Percentiles rank a stretch among this genome's conserved stretches.
Evolutionary conservation across 2,888 invertebrate genomes (phyloP).

Genomic region (Congeria kusceri): DNA sequence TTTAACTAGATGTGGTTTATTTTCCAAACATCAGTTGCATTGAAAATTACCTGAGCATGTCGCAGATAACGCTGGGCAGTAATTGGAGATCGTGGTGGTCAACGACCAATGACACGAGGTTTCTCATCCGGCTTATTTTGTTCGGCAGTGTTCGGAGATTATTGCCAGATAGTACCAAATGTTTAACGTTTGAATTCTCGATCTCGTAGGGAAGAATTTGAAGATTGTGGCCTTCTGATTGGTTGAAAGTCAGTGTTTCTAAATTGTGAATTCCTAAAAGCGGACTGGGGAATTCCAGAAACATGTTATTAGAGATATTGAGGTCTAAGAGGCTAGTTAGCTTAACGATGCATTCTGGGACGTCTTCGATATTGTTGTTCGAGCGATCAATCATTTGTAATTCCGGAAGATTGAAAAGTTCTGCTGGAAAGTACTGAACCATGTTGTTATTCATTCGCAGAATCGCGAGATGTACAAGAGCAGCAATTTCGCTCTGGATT

Average conservation of each 20-base stretch:
- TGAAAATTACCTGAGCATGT: conserved; percentile 56
- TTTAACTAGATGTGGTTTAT: no score
- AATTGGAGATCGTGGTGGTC: conserved; percentile 76
- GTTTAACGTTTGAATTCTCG: conserved; percentile 70
- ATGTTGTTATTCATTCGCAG: conserved; percentile 74
- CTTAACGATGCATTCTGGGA: conserved; percentile 91
- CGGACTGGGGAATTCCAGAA: conserved; percentile 80
- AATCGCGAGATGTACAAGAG: conserved; percentile 70
- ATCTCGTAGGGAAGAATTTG: conserved; percentile 78
- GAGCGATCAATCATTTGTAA: conserved; percentile 76
- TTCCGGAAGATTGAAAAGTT: conserved; percentile 70
- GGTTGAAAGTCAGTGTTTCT: conserved; percentile 77
- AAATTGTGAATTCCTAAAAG: conserved; percentile 78
- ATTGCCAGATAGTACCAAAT: conserved; percentile 80
- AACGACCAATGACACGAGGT: conserved; percentile 75
- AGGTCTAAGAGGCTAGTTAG: conserved; percentile 85
- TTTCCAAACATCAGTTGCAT: no score
- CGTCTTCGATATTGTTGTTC: conserved; percentile 71
- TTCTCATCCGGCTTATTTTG: conserved; percentile 75
- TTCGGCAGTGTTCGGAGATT: conserved; percentile 77
- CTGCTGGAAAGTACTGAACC: conserved; percentile 70
- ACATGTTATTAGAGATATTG: conserved; percentile 81
- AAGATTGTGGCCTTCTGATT: conserved; percentile 77
- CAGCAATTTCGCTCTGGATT: conserved; percentile 73
- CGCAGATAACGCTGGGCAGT: conserved; percentile 75